phyloP scores from a whole-genome alignment of 2,888 invertebrate genomes.

The Athalia circularis region DNA sequence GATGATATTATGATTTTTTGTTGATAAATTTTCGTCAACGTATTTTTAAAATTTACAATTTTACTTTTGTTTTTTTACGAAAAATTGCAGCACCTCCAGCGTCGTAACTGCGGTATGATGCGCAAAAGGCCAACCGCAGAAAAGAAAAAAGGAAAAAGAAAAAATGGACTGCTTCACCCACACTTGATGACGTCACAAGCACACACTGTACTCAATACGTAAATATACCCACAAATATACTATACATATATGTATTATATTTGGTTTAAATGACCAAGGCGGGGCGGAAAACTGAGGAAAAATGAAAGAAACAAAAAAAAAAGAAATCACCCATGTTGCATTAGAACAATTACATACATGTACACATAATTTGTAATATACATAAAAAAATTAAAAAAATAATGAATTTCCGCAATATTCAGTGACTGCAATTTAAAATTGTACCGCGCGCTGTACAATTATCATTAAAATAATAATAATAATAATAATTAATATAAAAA shows the following conservation, averaged over 20 bases:
- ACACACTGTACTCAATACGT: slow-evolving; percentile 7
- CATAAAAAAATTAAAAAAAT: too few species aligned
- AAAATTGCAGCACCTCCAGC: slow-evolving; percentile 61
- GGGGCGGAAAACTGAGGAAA: too few species aligned
- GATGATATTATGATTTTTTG: not conserved
- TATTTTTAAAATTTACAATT: slow-evolving; percentile 14
- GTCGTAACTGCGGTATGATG: slow-evolving; percentile 61
- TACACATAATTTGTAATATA: too few species aligned
- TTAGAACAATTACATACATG: too few species aligned
- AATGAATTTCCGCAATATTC: too few species aligned
- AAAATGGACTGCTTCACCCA: slow-evolving; percentile 19
- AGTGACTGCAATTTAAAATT: too few species aligned
- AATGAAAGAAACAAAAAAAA: too few species aligned
- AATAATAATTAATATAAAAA: not conserved
- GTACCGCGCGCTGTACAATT: too few species aligned
- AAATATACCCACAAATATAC: not conserved
- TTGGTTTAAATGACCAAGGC: not conserved
- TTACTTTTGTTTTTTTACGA: slow-evolving; percentile 32
- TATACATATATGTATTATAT: not conserved
- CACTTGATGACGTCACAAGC: slow-evolving; percentile 47
- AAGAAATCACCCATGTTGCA: too few species aligned
- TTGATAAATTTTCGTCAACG: too few species aligned
- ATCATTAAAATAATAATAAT: too few species aligned
- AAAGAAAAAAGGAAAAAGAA: slow-evolving; percentile 29
- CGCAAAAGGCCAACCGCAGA: slow-evolving; percentile 31